These are phyloP conservation scores for Brienomyrus brachyistius DNA, from an alignment of 2,113 vertebrate genomes.

Conservation along the genomic window DNA sequence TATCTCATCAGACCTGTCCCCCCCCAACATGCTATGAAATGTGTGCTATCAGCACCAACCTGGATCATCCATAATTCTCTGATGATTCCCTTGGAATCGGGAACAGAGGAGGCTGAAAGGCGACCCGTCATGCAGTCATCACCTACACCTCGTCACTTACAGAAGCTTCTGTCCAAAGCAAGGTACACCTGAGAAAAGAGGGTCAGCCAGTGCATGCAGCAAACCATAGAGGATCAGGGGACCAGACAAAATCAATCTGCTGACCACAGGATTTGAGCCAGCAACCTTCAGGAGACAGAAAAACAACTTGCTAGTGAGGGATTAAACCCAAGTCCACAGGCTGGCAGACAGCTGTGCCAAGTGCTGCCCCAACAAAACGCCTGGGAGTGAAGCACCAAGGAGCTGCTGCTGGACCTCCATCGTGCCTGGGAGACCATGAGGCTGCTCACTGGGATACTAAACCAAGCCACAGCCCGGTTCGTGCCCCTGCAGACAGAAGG, in stretches of 20 bases:
- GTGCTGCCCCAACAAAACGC: not conserved
- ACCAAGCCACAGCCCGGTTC: not conserved
- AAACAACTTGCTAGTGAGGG: not conserved
- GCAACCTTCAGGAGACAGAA: not conserved
- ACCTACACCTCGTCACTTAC: not conserved
- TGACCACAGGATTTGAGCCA: not conserved
- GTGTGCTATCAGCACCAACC: not conserved
- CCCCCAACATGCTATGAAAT: not conserved
- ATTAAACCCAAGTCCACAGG: not conserved
- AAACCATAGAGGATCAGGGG: not conserved
- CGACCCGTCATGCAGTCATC: not conserved
- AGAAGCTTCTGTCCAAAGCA: not conserved
- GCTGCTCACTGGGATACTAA: not conserved
- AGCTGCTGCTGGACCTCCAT: not conserved
- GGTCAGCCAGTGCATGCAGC: not conserved
- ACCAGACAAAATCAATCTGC: not conserved
- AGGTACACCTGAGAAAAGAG: not conserved
- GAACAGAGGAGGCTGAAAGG: not conserved
- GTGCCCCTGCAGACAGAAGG: not conserved
- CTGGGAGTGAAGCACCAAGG: not conserved
- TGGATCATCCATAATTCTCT: not conserved
- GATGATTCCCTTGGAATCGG: not conserved
- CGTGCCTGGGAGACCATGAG: not conserved
- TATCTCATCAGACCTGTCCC: not conserved
- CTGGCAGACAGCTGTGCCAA: not conserved